Evolutionary conservation across 2,888 invertebrate species (phyloP).

Genomic region (Microctonus brassicae): DNA sequence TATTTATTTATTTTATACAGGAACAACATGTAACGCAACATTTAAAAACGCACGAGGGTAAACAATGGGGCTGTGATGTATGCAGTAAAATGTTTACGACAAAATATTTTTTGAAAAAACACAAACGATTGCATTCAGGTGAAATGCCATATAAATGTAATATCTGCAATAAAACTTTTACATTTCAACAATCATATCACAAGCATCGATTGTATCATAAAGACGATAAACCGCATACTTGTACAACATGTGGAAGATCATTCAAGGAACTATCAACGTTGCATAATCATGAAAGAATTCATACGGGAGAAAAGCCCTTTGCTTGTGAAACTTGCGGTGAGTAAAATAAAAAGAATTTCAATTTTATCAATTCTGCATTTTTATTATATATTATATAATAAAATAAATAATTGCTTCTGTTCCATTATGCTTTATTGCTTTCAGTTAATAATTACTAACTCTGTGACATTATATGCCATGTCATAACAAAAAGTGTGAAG

Average conservation of each 20-base stretch:
- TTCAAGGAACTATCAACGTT: slow-evolving; percentile 90
- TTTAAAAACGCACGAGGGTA: slow-evolving; percentile 74
- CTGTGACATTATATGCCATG: slow-evolving; percentile 31
- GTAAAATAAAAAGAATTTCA: slow-evolving; percentile 7
- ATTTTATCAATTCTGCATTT: slow-evolving; percentile 21
- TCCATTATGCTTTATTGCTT: slow-evolving; percentile 41
- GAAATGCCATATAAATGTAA: slow-evolving; percentile 90
- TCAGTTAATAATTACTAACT: slow-evolving; percentile 40
- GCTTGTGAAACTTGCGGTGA: slow-evolving; percentile 89
- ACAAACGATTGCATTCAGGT: slow-evolving; percentile 86
- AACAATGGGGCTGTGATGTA: slow-evolving; percentile 89
- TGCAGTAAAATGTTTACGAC: slow-evolving; percentile 89
- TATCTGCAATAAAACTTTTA: slow-evolving; percentile 87
- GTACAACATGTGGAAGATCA: slow-evolving; percentile 82
- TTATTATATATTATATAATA: background rate
- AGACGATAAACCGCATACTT: slow-evolving; percentile 84
- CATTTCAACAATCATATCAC: slow-evolving; percentile 91
- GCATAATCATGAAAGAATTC: slow-evolving; percentile 87
- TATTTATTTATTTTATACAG: slow-evolving; percentile 50
- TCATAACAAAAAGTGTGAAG: slow-evolving; percentile 42
- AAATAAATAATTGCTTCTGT: slow-evolving; percentile 7
- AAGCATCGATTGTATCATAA: slow-evolving; percentile 90
- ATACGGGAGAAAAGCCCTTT: slow-evolving; percentile 88
- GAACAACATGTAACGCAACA: slow-evolving; percentile 71
- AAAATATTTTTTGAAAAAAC: slow-evolving; percentile 90